Conservation (phyloP, 2,797 vertebrate species). For the Neosilurus hyrtlii region DNA sequence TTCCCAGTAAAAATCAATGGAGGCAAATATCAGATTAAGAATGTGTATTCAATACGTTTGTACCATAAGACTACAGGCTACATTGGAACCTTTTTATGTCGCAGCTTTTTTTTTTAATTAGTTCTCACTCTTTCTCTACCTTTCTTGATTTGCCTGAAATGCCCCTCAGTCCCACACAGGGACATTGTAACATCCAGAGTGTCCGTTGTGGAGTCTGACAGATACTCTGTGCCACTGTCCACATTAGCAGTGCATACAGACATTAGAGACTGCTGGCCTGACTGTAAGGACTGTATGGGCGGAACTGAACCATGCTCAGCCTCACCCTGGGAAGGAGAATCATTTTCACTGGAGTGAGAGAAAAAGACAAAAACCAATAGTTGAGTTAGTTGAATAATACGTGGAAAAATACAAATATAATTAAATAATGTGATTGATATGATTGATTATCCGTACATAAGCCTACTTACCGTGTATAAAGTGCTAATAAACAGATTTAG, state of each 20-base stretch:
- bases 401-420: neutral
- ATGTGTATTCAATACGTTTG: neutral
- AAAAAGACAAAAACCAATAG: neutral
- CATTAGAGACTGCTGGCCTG: conserved; percentile 70
- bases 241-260: conserved; percentile 64
- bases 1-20: neutral
- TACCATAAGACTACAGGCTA: neutral
- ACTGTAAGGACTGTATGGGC: conserved; percentile 60
- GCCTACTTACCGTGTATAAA: neutral
- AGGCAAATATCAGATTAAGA: neutral
- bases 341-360: conserved; percentile 69
- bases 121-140: conserved; percentile 63
- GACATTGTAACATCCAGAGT: conserved; percentile 77
- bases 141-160: conserved; percentile 78
- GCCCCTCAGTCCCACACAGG: conserved; percentile 82
- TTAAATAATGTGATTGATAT: neutral
- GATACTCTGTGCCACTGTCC: conserved; percentile 69
- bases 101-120: neutral
- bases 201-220: conserved; percentile 68
- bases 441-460: neutral
- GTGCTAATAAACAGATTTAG: neutral
- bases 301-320: conserved; percentile 53
- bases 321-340: conserved; percentile 60
- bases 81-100: neutral
- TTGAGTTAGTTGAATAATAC: no score